Conservation (phyloP, 2,797 vertebrate genomes). For the Xenentodon cancila region DNA sequence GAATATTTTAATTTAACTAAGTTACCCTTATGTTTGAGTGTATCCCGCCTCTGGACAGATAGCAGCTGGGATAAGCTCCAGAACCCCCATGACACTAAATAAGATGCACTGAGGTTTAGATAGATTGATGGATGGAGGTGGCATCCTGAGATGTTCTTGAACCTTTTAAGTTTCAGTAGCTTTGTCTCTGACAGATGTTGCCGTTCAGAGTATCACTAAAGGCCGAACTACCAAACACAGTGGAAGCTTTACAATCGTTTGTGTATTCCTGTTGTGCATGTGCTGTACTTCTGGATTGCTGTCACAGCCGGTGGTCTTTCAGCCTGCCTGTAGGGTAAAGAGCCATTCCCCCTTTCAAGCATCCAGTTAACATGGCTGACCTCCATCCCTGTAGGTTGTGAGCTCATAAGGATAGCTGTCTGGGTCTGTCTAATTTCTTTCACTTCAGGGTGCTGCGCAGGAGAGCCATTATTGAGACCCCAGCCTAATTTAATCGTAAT, state of each 20-base stretch:
- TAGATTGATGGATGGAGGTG: not conserved
- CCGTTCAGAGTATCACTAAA: not conserved
- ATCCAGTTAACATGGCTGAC: conserved; percentile 70
- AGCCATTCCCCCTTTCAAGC: conserved; percentile 58
- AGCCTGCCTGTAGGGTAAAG: conserved; percentile 41
- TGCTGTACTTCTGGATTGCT: conserved; percentile 26
- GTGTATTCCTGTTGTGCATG: conserved; percentile 10
- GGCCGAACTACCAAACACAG: not conserved
- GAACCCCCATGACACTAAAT: not conserved
- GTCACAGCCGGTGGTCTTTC: conserved; percentile 50
- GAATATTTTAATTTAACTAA: too few relatives aligned
- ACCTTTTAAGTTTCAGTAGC: not conserved
- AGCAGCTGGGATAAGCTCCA: not conserved
- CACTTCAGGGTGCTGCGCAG: conserved; percentile 40
- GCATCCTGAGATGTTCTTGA: not conserved
- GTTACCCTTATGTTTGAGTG: too few relatives aligned
- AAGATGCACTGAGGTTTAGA: not conserved
- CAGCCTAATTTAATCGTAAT: conserved; percentile 55
- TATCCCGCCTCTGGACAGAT: too few relatives aligned
- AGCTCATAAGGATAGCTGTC: conserved; percentile 44
- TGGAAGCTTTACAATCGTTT: not conserved
- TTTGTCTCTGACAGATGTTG: not conserved
- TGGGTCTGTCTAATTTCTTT: conserved; percentile 48
- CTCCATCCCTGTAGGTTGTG: conserved; percentile 57
- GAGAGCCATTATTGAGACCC: conserved; percentile 34